Evolutionary conservation across 1,140 invertebrate genomes (phyloP).

Genomic region (Delia radicum): DNA sequence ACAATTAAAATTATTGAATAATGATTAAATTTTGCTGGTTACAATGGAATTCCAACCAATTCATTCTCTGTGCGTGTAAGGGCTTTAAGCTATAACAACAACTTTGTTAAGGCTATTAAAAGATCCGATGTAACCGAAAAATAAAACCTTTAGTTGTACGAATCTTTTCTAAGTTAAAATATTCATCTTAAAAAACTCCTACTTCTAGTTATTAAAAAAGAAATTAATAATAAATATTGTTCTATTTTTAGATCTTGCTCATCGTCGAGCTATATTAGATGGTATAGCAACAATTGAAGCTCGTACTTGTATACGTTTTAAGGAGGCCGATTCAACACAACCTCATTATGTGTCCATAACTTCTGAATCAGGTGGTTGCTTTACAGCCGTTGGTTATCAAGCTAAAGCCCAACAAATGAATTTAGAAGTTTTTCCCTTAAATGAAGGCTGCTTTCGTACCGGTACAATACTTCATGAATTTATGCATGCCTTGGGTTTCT

Average conservation of each 20-base stretch:
- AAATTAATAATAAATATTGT: too few relatives aligned
- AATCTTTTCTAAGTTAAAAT: too few relatives aligned
- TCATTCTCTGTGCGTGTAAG: too few relatives aligned
- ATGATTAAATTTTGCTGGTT: too few relatives aligned
- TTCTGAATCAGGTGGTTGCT: conserved; percentile 56
- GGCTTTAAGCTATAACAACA: too few relatives aligned
- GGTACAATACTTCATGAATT: conserved; percentile 68
- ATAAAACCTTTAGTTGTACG: too few relatives aligned
- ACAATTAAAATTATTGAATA: too few relatives aligned
- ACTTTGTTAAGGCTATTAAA: too few relatives aligned
- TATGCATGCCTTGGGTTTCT: conserved; percentile 65
- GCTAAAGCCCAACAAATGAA: conserved; percentile 60
- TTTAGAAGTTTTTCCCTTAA: conserved; percentile 52
- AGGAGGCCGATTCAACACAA: conserved; percentile 31
- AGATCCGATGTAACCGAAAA: too few relatives aligned
- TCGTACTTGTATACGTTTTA: conserved; percentile 38
- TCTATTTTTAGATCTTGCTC: conserved; percentile 29
- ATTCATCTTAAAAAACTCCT: too few relatives aligned
- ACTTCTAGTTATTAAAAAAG: too few relatives aligned
- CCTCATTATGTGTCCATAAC: conserved; percentile 34
- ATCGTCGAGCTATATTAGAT: conserved; percentile 37
- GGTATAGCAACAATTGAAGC: conserved; percentile 40
- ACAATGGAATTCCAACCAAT: too few relatives aligned
- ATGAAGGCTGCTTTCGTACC: conserved; percentile 59
- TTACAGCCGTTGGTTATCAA: conserved; percentile 60